Conservation (phyloP, 2,113 vertebrate genomes). For the Pycnonotus jocosus region DNA sequence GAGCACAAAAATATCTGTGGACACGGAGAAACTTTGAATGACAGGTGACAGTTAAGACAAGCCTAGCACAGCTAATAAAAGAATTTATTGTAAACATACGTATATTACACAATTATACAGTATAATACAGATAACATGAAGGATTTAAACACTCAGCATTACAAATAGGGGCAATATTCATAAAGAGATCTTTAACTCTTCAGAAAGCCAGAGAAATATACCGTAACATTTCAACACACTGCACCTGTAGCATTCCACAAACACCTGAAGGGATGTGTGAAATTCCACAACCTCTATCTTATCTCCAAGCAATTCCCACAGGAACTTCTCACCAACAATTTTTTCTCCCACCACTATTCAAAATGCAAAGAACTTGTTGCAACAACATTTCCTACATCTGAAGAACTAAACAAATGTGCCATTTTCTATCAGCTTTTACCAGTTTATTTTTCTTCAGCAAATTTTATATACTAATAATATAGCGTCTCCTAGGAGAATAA, state of each 20-base stretch:
- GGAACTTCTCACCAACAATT: not conserved
- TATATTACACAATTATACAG: conserved; percentile 71
- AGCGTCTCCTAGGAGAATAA: conserved; percentile 27
- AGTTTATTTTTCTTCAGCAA: conserved; percentile 20
- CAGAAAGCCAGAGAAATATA: conserved; percentile 34
- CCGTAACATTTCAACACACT: not conserved
- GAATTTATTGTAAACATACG: conserved; percentile 71
- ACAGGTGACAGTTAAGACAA: not conserved
- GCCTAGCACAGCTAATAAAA: conserved; percentile 60
- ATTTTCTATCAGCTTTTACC: conserved; percentile 19
- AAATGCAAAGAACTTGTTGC: not conserved
- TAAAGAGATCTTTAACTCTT: conserved; percentile 28
- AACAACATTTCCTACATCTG: not conserved
- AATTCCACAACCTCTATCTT: not conserved
- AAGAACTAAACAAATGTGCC: conserved; percentile 9
- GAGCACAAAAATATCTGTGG: not conserved
- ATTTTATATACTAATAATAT: not conserved
- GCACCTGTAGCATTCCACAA: not conserved
- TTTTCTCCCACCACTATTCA: not conserved
- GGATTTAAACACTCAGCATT: conserved; percentile 50
- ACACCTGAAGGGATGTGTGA: not conserved
- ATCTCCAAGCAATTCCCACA: not conserved
- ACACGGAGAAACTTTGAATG: not conserved
- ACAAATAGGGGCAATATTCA: not conserved
- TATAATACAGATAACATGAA: conserved; percentile 66